Conservation (phyloP, 2,888 invertebrate species). For the Mythimna albipuncta region DNA sequence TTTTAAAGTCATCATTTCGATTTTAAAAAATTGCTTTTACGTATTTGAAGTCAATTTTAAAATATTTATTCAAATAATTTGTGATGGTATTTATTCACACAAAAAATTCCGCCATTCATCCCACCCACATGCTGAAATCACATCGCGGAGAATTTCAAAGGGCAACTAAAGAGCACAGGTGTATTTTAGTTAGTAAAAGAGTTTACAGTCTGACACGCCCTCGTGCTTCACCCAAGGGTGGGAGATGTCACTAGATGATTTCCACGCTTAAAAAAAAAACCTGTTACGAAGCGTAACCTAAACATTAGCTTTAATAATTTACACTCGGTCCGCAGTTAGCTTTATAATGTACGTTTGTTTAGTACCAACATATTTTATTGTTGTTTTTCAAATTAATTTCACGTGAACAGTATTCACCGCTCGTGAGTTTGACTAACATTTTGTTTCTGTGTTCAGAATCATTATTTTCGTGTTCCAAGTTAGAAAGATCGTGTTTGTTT, state of each 20-base stretch:
- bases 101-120: no score
- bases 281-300: slow-evolving; percentile 41
- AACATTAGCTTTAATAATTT: slow-evolving; percentile 56
- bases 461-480: slow-evolving; percentile 45
- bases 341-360: slow-evolving; percentile 60
- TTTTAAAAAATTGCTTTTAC: no score
- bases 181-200: no score
- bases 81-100: no score
- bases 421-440: slow-evolving; percentile 38
- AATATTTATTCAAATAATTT: no score
- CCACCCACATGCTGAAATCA: not conserved
- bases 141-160: not conserved
- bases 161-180: no score
- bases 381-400: slow-evolving; percentile 60
- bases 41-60: no score
- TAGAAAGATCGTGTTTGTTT: slow-evolving; percentile 30
- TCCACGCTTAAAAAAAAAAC: no score
- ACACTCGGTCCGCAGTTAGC: slow-evolving; percentile 47
- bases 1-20: no score
- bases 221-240: no score
- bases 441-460: slow-evolving; percentile 31
- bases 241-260: no score
- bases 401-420: slow-evolving; percentile 22
- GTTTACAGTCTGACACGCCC: no score
- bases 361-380: slow-evolving; percentile 59